These are phyloP conservation scores for Etia nguti DNA, from an alignment of 2,113 vertebrate genomes.

Conservation along the genomic window DNA sequence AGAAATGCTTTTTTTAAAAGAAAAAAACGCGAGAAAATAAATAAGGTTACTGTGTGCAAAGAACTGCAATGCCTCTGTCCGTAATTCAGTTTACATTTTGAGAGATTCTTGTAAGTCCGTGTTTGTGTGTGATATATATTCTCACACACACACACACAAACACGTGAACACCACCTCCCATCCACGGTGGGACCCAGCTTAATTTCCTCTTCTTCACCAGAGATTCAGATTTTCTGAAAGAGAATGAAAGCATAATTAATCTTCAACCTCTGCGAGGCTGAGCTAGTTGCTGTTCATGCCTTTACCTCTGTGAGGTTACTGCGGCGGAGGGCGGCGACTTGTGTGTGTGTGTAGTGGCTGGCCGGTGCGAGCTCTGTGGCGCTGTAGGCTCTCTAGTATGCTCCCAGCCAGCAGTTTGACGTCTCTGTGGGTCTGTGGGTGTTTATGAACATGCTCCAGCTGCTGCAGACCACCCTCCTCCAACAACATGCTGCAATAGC, in stretches of 20 bases:
- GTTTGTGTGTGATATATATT: neutral
- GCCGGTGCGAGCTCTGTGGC: constrained; percentile 85
- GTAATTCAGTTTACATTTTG: neutral
- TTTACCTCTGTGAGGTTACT: constrained; percentile 34
- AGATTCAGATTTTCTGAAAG: constrained; percentile 39
- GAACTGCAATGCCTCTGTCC: constrained; percentile 21
- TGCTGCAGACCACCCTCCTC: constrained; percentile 94
- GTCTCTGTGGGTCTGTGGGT: constrained; percentile 85
- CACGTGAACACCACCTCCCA: neutral
- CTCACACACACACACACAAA: neutral
- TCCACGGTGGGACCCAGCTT: neutral
- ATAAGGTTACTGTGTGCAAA: constrained; percentile 58
- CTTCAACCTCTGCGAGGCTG: neutral
- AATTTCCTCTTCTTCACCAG: neutral
- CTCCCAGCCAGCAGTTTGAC: constrained; percentile 84
- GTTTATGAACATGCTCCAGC: constrained; percentile 83
- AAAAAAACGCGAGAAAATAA: constrained; percentile 46
- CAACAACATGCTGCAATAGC: constrained; percentile 97
- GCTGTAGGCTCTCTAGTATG: constrained; percentile 92
- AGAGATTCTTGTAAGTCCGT: neutral
- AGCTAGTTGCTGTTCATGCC: neutral
- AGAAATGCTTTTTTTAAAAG: constrained; percentile 22
- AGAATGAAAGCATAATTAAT: neutral
- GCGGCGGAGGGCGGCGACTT: neutral
- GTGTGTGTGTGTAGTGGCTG: constrained; percentile 51